These are phyloP conservation scores for Mnemiopsis leidyi DNA, from an alignment of 37 sponge, comb jelly and placozoan species.

Conservation along the genomic window DNA sequence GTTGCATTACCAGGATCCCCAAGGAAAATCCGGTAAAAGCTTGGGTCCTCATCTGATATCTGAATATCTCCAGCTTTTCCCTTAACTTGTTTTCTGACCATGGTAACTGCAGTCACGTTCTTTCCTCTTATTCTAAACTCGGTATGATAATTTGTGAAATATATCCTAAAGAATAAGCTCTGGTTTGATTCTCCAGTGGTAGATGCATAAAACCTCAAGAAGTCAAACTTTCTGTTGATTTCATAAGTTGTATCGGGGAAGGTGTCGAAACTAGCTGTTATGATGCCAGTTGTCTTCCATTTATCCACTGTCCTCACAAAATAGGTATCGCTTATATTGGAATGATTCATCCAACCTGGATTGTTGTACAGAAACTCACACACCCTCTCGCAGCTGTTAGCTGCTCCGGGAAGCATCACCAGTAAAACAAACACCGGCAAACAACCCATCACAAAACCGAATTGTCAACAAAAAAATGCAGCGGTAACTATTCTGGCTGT, in stretches of 20 bases:
- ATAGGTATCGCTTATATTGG: background rate
- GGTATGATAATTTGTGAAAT: background rate
- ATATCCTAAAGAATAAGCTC: background rate
- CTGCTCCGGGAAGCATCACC: background rate
- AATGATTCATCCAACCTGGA: background rate
- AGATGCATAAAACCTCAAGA: background rate
- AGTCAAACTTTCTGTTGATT: background rate
- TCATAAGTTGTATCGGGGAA: background rate
- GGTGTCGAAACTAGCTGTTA: background rate
- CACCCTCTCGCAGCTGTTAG: background rate
- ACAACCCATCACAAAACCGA: background rate
- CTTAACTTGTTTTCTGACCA: background rate
- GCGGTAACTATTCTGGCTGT: too few relatives aligned
- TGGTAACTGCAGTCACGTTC: too few relatives aligned
- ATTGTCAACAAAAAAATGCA: too few relatives aligned
- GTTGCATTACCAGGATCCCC: background rate
- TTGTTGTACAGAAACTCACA: background rate
- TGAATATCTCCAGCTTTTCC: background rate
- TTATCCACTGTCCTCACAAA: background rate
- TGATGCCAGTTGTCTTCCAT: background rate
- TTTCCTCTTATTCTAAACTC: background rate
- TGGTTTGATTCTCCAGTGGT: background rate
- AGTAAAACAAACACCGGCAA: background rate
- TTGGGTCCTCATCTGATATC: background rate
- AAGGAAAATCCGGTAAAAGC: background rate